phyloP scores from a whole-genome alignment of 2,888 invertebrate genomes.

The Phorcus lineatus region DNA sequence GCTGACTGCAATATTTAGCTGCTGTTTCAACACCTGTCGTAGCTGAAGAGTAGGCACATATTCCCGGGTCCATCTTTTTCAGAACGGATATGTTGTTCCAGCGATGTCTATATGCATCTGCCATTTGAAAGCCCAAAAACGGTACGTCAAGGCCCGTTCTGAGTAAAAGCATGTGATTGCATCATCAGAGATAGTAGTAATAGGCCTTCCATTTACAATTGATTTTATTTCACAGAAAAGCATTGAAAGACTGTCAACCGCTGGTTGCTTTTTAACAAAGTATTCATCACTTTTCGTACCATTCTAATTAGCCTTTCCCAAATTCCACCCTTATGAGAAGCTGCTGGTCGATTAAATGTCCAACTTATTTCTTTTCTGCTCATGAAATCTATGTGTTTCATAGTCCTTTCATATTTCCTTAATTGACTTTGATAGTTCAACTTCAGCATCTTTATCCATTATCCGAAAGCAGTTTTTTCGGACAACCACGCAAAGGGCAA shows the following conservation, averaged over 20 bases:
- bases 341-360: background rate
- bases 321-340: background rate
- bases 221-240: slow-evolving; percentile 24
- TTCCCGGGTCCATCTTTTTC: background rate
- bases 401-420: background rate
- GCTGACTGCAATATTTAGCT: background rate
- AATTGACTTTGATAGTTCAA: slow-evolving; percentile 37
- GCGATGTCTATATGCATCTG: slow-evolving; percentile 13
- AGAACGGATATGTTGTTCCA: slow-evolving; percentile 25
- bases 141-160: background rate
- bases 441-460: slow-evolving; percentile 51
- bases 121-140: background rate
- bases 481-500: slow-evolving; percentile 51
- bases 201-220: slow-evolving; percentile 25
- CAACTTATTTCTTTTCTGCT: background rate
- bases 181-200: slow-evolving; percentile 20
- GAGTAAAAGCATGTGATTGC: slow-evolving; percentile 18
- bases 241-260: slow-evolving; percentile 22
- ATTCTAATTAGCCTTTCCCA: background rate
- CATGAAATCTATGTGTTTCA: background rate
- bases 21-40: slow-evolving; percentile 2
- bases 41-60: slow-evolving; percentile 10
- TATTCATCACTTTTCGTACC: background rate
- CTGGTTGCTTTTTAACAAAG: background rate
- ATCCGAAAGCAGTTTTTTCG: slow-evolving; percentile 45